Percentiles rank a stretch among this genome's conserved stretches.
Conservation (phyloP, 2,113 vertebrate genomes). For the Melozone crissalis region DNA sequence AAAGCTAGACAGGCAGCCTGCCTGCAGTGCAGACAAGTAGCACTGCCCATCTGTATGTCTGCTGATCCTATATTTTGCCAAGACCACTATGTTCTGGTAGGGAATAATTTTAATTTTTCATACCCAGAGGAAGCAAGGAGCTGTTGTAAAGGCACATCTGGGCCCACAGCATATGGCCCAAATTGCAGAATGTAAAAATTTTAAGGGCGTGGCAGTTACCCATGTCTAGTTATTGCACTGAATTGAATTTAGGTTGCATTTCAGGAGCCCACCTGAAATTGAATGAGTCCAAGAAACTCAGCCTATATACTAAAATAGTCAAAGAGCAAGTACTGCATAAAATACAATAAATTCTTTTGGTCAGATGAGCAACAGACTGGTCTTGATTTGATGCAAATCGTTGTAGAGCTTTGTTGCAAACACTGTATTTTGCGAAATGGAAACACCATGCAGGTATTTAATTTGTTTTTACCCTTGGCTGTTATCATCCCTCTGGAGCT, state of each 20-base stretch:
- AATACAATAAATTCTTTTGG: background rate
- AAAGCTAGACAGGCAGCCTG: background rate
- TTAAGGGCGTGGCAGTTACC: background rate
- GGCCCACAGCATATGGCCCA: background rate
- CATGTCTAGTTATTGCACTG: background rate
- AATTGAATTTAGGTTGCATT: background rate
- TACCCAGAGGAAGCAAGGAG: background rate
- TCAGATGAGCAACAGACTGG: background rate
- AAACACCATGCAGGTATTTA: background rate
- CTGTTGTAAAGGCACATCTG: background rate
- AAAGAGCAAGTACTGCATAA: background rate
- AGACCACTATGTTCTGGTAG: background rate
- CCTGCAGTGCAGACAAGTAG: background rate
- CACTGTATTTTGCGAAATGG: background rate
- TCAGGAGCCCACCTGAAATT: background rate
- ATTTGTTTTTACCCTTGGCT: constrained; percentile 42
- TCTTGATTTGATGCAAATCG: constrained; percentile 15
- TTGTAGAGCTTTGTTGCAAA: background rate
- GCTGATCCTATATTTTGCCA: background rate
- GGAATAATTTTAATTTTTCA: background rate
- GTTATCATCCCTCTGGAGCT: constrained; percentile 36
- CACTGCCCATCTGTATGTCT: fast-evolving
- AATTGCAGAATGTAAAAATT: background rate
- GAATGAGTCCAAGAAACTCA: background rate
- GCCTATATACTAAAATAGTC: background rate